Evolutionary conservation across 1,140 invertebrate genomes (phyloP).

Genomic region (Lysiphlebus fabarum): DNA sequence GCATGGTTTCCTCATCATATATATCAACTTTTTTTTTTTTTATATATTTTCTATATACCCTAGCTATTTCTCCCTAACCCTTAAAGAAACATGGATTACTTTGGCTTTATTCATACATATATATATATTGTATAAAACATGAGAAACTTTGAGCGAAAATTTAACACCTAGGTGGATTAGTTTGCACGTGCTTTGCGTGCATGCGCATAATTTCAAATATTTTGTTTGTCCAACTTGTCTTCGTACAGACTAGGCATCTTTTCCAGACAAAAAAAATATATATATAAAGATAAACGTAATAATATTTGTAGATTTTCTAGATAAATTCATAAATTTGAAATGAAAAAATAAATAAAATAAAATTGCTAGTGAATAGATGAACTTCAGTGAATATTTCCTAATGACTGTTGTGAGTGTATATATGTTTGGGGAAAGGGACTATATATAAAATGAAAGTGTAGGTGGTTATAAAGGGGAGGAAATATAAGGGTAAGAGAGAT

Average conservation of each 20-base stretch:
- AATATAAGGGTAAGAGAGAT: conserved; percentile 12
- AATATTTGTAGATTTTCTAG: background rate
- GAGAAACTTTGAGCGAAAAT: conserved; percentile 18
- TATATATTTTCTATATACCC: background rate
- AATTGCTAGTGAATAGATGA: conserved; percentile 40
- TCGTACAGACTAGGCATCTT: conserved; percentile 8
- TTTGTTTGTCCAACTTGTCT: conserved; percentile 16
- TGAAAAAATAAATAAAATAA: conserved; percentile 16
- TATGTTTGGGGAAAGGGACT: conserved; percentile 16
- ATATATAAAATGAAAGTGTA: background rate
- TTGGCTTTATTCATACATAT: background rate
- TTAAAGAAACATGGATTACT: background rate
- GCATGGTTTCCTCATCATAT: too few relatives aligned
- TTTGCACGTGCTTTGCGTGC: conserved; percentile 32
- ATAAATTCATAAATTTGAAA: background rate
- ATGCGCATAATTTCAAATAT: conserved; percentile 33
- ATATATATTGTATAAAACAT: background rate
- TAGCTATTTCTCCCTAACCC: too few relatives aligned
- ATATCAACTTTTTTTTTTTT: too few relatives aligned
- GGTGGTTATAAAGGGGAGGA: background rate
- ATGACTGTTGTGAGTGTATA: conserved; percentile 33
- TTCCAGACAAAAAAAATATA: conserved; percentile 12
- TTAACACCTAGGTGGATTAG: conserved; percentile 21
- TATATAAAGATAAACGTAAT: conserved; percentile 10
- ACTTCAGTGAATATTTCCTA: conserved; percentile 41